Base-by-base conservation (phyloP, 2,113 vertebrate genomes). In the Scortum barcoo region DNA sequence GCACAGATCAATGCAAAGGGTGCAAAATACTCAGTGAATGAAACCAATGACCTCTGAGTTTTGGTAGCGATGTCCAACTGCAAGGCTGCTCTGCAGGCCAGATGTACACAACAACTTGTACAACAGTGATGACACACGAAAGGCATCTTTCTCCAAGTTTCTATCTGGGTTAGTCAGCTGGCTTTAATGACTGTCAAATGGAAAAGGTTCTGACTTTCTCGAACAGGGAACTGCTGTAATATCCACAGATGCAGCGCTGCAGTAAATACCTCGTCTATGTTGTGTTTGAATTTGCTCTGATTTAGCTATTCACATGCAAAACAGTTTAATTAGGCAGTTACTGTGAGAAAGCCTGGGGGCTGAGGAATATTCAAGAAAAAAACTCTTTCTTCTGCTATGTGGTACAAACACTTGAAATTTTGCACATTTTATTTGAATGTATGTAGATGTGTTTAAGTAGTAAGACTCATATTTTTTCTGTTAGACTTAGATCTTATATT, bases 21-120 rank as follows among this genome's bases (percentile, higher is more conserved):
- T 42, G 0, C 76, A 53, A 54, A 36, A 76, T 66, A 62, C 7
- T 28, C 3, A 56, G 3, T 13, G 20, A 65, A 54, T 44, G 8
- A 71, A 79, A 79, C 13, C n/a, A 71, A 38, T 36, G 30, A 44
- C n/a, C 24, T 46, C 13, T 33, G 48, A 26, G 26, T 70, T 33
- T n/a, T 36, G 54, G 33, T 10, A 5, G 24, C 6, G 0, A 1
- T 53, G 63, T 88, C 46, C 70, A 61, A n/a, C 42, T 36, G 8
- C 57, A 46, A 0, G 5, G 58, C 33, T 42, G 24, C 22, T 76
- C 75, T 76, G 61, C 3, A 3, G 22, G 14, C 66, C 83, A 85
- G 67, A 88, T 82, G 84, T 60, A 70, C n/a, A 57, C 51, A 20
- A 63, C 40, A 1, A 40, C 58, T 48, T 56, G 6, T n/a, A 28